These are phyloP conservation scores for Ophioninae sp. DNA, from an alignment of 2,888 invertebrate genomes.

Conservation along the genomic window DNA sequence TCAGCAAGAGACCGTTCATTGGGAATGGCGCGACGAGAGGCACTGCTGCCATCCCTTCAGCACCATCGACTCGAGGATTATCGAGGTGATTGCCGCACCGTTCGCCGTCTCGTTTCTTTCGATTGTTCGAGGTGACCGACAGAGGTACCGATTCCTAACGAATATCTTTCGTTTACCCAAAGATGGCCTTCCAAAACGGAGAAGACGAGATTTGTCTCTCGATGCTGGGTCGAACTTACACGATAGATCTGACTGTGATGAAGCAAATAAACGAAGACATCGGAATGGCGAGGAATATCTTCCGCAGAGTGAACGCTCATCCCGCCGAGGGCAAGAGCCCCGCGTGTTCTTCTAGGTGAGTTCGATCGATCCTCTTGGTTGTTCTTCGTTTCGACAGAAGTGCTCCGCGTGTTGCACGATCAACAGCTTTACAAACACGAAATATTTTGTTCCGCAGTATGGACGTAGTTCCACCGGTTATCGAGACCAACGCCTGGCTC, in stretches of 20 bases:
- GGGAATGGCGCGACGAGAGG: conserved; percentile 99
- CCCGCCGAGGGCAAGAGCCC: conserved; percentile 81
- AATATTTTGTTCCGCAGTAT: conserved; percentile 70
- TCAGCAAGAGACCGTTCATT: conserved; percentile 90
- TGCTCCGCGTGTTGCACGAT: conserved; percentile 4
- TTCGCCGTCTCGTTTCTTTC: background rate
- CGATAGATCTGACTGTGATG: conserved; percentile 98
- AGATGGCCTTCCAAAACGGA: conserved; percentile 94
- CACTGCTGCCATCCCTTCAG: conserved; percentile 96
- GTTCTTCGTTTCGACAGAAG: too few species aligned
- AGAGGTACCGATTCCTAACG: background rate
- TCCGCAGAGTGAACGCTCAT: conserved; percentile 88
- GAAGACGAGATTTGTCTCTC: conserved; percentile 97
- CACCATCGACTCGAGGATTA: conserved; percentile 94
- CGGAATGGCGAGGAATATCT: conserved; percentile 95
- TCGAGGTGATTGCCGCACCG: conserved; percentile 85
- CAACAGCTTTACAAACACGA: conserved; percentile 10
- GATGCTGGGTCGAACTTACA: conserved; percentile 96
- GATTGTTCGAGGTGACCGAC: background rate
- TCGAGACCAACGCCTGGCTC: conserved; percentile 80
- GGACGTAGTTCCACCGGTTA: conserved; percentile 79
- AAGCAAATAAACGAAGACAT: conserved; percentile 99
- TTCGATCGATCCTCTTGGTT: background rate
- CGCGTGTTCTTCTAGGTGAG: conserved; percentile 77
- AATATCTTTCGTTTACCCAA: conserved; percentile 26